phyloP scores from a whole-genome alignment of 1,140 invertebrate genomes.

The Phymorhynchus buccinoides region DNA sequence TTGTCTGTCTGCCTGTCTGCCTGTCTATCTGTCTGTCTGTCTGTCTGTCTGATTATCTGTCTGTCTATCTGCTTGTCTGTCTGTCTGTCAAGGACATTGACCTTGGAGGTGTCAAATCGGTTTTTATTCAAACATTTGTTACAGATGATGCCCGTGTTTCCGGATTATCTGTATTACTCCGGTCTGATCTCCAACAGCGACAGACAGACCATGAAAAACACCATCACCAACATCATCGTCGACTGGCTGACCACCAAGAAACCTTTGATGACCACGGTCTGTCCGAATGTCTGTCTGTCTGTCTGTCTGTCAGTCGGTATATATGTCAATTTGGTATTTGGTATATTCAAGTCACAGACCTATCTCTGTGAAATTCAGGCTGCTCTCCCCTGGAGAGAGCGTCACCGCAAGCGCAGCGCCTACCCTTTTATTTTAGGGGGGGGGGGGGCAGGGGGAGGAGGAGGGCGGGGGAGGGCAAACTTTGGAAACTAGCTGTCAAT shows the following conservation, averaged over 20 bases:
- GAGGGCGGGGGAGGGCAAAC: too few species aligned
- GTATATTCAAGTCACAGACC: too few species aligned
- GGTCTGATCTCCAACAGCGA: constrained; percentile 6
- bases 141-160: constrained; percentile 17
- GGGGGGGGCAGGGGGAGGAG: too few species aligned
- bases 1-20: not conserved
- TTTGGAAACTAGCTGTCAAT: too few species aligned
- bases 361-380: too few species aligned
- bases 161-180: not conserved
- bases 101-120: not conserved
- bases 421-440: too few species aligned
- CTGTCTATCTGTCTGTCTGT: not conserved
- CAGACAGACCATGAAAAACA: not conserved
- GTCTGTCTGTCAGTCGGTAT: not conserved
- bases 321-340: too few species aligned
- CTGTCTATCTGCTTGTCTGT: not conserved
- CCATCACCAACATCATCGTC: not conserved
- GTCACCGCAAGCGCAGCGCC: too few species aligned
- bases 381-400: too few species aligned
- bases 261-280: not conserved
- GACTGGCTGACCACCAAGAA: not conserved
- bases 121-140: not conserved
- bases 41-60: not conserved
- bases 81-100: not conserved
- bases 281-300: not conserved